Evolutionary conservation across 1,140 invertebrate species (phyloP).

Genomic region (Drosophila lini): DNA sequence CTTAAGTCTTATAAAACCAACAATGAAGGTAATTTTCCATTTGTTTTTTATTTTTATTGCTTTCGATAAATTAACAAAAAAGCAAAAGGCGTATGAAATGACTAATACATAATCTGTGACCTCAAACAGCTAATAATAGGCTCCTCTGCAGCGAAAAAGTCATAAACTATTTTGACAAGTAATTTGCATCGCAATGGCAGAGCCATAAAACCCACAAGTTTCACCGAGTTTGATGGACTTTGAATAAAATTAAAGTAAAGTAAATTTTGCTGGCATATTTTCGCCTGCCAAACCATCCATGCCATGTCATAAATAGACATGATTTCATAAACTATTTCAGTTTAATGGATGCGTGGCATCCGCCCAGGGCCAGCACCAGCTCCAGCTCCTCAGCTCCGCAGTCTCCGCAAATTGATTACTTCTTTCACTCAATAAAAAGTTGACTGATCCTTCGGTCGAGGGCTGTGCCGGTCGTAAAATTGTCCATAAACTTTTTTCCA

Average conservation of each 20-base stretch:
- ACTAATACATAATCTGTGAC: not conserved
- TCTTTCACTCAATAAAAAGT: constrained; percentile 61
- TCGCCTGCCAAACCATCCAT: constrained; percentile 25
- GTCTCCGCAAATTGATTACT: constrained; percentile 51
- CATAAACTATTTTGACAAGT: constrained; percentile 31
- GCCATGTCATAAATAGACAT: constrained; percentile 32
- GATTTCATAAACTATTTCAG: constrained; percentile 45
- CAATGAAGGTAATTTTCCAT: not conserved
- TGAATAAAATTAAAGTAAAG: constrained; percentile 39
- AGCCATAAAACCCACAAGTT: constrained; percentile 40
- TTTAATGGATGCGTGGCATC: constrained; percentile 33
- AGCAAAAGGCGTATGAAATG: not conserved
- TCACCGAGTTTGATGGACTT: constrained; percentile 30
- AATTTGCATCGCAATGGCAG: constrained; percentile 34
- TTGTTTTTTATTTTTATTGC: not conserved
- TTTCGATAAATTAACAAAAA: not conserved
- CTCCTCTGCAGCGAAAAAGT: not conserved
- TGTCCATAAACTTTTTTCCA: constrained; percentile 54
- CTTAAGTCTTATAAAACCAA: not conserved
- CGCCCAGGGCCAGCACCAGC: not conserved
- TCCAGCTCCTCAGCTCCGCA: constrained; percentile 5
- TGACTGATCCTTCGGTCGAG: constrained; percentile 22
- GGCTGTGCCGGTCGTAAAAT: constrained; percentile 56
- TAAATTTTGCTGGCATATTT: constrained; percentile 41
- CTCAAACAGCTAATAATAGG: not conserved